Evolutionary conservation across 2,888 invertebrate species (phyloP).

Genomic region (Auanema freiburgensis): DNA sequence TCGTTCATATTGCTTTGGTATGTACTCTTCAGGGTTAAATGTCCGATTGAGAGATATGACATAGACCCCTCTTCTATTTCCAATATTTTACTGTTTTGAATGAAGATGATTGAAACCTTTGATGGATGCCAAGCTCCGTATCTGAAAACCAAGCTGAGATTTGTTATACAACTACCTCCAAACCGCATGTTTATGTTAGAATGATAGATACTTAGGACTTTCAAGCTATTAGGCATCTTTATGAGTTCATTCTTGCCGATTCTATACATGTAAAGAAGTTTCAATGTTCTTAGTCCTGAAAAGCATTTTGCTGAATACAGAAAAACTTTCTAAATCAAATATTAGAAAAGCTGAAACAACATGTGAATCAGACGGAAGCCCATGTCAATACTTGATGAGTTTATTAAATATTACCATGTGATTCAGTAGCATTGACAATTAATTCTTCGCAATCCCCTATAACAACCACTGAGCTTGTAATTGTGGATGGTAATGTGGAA

Average conservation of each 20-base stretch:
- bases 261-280: slow-evolving; percentile 16
- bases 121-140: not conserved
- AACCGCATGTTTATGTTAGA: slow-evolving; percentile 13
- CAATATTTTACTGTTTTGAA: not conserved
- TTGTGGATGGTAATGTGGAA: slow-evolving; percentile 7
- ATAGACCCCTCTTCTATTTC: slow-evolving; percentile 17
- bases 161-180: not conserved
- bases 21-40: slow-evolving; percentile 2
- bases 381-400: too few relatives aligned
- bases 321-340: too few relatives aligned
- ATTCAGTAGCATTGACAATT: slow-evolving; percentile 6
- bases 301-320: too few relatives aligned
- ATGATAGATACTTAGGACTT: slow-evolving; percentile 14
- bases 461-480: slow-evolving; percentile 12
- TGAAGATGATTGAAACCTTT: not conserved
- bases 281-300: not conserved
- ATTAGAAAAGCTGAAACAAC: too few relatives aligned
- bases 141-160: not conserved
- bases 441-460: slow-evolving; percentile 18
- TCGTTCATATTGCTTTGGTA: not conserved
- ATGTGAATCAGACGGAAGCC: too few relatives aligned
- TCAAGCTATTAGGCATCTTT: slow-evolving; percentile 7
- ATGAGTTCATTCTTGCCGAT: slow-evolving; percentile 11
- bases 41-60: slow-evolving; percentile 1
- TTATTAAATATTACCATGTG: too few relatives aligned